These are phyloP conservation scores for Pimephales promelas DNA, from an alignment of 2,113 vertebrate genomes.

Conservation along the genomic window DNA sequence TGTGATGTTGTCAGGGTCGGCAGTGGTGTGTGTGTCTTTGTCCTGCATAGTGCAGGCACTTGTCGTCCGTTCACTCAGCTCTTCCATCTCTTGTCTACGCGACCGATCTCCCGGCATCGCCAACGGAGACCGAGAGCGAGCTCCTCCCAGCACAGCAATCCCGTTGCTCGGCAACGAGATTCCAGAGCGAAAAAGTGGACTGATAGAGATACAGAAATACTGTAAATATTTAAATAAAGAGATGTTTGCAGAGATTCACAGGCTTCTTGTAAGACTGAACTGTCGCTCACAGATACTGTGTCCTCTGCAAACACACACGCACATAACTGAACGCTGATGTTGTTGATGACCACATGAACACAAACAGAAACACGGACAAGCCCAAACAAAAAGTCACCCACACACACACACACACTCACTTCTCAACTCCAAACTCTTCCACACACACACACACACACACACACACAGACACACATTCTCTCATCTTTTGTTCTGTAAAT, in stretches of 20 bases:
- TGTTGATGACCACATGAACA: constrained; percentile 16
- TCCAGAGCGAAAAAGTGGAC: constrained; percentile 58
- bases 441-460: constrained; percentile 25
- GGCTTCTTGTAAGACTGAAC: not conserved
- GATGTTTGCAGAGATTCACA: not conserved
- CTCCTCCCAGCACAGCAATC: constrained; percentile 53
- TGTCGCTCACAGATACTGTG: not conserved
- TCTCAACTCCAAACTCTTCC: not conserved
- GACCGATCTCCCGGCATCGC: constrained; percentile 59
- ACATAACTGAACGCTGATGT: not conserved
- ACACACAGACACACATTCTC: constrained; percentile 28
- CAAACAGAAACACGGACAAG: constrained; percentile 10
- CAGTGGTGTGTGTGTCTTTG: constrained; percentile 35
- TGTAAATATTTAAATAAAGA: constrained; percentile 17
- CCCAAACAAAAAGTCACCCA: constrained; percentile 12
- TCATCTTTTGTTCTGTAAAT: not conserved
- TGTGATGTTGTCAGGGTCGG: constrained; percentile 58
- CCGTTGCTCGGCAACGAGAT: constrained; percentile 74
- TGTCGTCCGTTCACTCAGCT: constrained; percentile 66
- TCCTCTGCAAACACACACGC: not conserved
- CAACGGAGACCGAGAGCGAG: constrained; percentile 49
- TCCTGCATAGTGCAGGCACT: constrained; percentile 67
- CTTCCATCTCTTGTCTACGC: constrained; percentile 62
- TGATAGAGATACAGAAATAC: constrained; percentile 19
- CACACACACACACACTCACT: constrained; percentile 25